Evolutionary conservation across 35 echinoderm and acorn worm species (phyloP).

Genomic region (Antedon bifida): DNA sequence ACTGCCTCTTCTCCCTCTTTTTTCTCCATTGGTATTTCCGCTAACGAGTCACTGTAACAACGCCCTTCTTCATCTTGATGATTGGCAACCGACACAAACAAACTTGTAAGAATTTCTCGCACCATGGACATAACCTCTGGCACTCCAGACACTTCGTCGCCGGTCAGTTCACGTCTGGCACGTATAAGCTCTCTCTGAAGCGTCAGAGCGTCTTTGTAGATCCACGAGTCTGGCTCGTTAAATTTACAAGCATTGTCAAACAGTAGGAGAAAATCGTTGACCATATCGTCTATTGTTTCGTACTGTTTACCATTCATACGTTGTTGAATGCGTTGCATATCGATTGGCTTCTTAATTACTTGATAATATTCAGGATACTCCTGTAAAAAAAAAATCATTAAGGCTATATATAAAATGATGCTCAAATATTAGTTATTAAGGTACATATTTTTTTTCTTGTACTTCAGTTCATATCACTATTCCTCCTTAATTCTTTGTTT

Average conservation of each 20-base stretch:
- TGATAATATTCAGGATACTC: constrained; percentile 97
- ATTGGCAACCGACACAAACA: constrained; percentile 88
- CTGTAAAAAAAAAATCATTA: constrained; percentile 19
- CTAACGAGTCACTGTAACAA: constrained; percentile 85
- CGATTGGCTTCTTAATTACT: constrained; percentile 87
- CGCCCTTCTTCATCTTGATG: constrained; percentile 93
- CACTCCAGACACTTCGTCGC: constrained; percentile 84
- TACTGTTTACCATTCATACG: constrained; percentile 55
- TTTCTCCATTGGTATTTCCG: constrained; percentile 79
- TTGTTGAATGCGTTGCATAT: constrained; percentile 88
- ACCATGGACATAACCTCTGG: constrained; percentile 81
- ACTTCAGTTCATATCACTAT: too few relatives aligned
- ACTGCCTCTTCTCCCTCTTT: constrained; percentile 14
- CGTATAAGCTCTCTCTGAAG: constrained; percentile 79
- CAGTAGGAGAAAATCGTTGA: constrained; percentile 93
- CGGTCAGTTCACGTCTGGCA: constrained; percentile 71
- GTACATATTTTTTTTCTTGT: too few relatives aligned
- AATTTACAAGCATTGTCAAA: constrained; percentile 99
- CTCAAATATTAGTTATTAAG: too few relatives aligned
- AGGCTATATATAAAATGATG: too few relatives aligned
- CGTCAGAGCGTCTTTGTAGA: constrained; percentile 96
- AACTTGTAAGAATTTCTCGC: constrained; percentile 81
- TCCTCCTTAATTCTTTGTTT: not conserved
- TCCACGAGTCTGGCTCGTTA: constrained; percentile 84
- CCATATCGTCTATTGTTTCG: constrained; percentile 84